Evolutionary conservation across 2,797 vertebrate genomes (phyloP).

Genomic region (Aeoliscus strigatus): DNA sequence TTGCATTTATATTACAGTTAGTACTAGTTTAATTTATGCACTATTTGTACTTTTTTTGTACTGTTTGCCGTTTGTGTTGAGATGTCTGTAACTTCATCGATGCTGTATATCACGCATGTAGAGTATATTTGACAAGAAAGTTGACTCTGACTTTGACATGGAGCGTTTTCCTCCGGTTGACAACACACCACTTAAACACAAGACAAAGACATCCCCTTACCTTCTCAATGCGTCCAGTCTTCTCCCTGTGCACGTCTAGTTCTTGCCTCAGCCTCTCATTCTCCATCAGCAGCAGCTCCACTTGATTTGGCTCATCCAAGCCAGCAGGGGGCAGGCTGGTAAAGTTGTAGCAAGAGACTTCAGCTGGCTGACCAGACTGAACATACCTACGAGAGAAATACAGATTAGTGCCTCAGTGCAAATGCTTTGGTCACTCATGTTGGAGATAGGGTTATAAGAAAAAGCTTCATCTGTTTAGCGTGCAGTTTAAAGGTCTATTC

Average conservation of each 20-base stretch:
- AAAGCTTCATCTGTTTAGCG: slow-evolving; percentile 13
- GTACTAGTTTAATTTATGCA: too few species aligned
- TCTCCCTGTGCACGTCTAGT: slow-evolving; percentile 82
- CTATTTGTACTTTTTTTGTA: too few species aligned
- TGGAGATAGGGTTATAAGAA: slow-evolving; percentile 4
- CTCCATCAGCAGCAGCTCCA: slow-evolving; percentile 84
- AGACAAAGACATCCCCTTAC: slow-evolving; percentile 59
- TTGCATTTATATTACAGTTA: too few species aligned
- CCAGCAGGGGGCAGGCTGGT: slow-evolving; percentile 69
- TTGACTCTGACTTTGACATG: too few species aligned
- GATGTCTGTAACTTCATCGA: too few species aligned
- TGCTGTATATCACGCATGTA: too few species aligned
- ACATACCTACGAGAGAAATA: slow-evolving; percentile 64
- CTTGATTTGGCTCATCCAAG: slow-evolving; percentile 79
- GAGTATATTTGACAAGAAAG: too few species aligned
- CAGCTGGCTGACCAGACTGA: slow-evolving; percentile 65
- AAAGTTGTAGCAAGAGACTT: slow-evolving; percentile 66
- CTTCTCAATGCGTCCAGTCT: slow-evolving; percentile 87
- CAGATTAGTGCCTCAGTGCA: background rate
- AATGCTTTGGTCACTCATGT: background rate
- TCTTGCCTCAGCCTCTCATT: slow-evolving; percentile 88
- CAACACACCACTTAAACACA: background rate
- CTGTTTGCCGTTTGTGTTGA: too few species aligned
- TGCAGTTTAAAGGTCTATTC: slow-evolving; percentile 25
- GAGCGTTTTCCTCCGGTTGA: slow-evolving; percentile 3